Percentiles rank a stretch among this genome's conserved stretches.
These are phyloP conservation scores for Hypolimnas misippus DNA, from an alignment of 2,888 invertebrate genomes.

Conservation along the genomic window DNA sequence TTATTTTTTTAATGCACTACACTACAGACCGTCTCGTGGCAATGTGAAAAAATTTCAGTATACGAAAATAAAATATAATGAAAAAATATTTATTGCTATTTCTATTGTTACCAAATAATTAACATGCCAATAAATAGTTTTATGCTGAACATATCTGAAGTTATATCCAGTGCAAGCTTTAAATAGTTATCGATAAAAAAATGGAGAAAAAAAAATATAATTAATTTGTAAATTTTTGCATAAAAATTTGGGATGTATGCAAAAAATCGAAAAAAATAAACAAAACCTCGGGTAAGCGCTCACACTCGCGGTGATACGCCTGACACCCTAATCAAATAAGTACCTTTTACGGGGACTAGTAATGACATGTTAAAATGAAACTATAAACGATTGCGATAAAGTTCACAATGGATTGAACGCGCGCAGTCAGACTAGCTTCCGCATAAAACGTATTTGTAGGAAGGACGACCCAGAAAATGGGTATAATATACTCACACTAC, in stretches of 20 bases:
- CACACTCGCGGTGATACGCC: slow-evolving; percentile 82
- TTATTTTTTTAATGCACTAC: slow-evolving; percentile 13
- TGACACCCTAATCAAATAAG: slow-evolving; percentile 85
- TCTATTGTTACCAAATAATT: no score
- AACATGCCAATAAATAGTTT: no score
- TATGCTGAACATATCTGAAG: no score
- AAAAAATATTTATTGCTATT: no score
- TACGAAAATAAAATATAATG: no score
- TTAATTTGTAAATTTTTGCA: not conserved
- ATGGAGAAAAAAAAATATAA: no score
- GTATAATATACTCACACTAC: slow-evolving; percentile 84
- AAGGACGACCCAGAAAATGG: slow-evolving; percentile 85
- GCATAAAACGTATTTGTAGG: slow-evolving; percentile 84
- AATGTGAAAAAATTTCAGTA: no score
- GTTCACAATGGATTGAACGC: slow-evolving; percentile 52
- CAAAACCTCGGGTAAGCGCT: slow-evolving; percentile 78
- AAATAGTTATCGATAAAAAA: no score
- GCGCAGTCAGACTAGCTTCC: slow-evolving; percentile 77
- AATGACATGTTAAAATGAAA: slow-evolving; percentile 47
- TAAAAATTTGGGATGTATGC: slow-evolving; percentile 35
- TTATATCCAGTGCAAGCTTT: no score
- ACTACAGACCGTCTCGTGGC: not conserved
- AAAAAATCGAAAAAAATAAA: slow-evolving; percentile 73
- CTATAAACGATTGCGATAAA: slow-evolving; percentile 52
- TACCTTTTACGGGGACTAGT: slow-evolving; percentile 78